Conservation (phyloP, 2,113 vertebrate genomes). For the Ictalurus furcatus region DNA sequence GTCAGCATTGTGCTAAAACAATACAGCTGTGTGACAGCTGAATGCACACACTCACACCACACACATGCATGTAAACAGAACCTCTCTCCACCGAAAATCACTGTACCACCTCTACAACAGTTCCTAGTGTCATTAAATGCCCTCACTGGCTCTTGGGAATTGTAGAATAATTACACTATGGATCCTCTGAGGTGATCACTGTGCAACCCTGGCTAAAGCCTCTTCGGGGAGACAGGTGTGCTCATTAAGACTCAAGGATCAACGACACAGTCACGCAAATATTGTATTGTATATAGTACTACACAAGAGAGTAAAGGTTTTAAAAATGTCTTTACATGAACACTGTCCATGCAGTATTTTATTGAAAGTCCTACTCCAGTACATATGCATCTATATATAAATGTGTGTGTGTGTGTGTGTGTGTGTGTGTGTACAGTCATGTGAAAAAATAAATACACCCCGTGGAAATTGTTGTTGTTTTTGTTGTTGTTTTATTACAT, state of each 20-base stretch:
- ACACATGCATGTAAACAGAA: neutral
- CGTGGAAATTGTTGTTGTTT: too few species aligned
- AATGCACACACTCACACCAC: neutral
- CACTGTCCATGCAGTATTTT: neutral
- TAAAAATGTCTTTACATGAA: neutral
- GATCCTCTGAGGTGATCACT: slow-evolving; percentile 1
- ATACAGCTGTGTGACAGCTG: slow-evolving; percentile 35
- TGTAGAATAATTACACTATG: slow-evolving; percentile 39
- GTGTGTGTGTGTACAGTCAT: too few species aligned
- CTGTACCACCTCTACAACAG: slow-evolving; percentile 20
- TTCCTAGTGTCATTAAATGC: slow-evolving; percentile 25
- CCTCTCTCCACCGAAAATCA: neutral
- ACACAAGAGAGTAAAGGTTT: neutral
- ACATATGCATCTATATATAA: neutral
- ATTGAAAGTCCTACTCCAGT: neutral
- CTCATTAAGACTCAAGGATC: slow-evolving; percentile 40
- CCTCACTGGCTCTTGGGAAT: slow-evolving; percentile 28
- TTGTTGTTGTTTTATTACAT: too few species aligned
- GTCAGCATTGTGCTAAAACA: slow-evolving; percentile 22
- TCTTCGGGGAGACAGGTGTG: slow-evolving; percentile 6
- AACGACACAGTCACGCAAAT: slow-evolving; percentile 21
- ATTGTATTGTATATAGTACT: slow-evolving; percentile 21
- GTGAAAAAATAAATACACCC: too few species aligned
- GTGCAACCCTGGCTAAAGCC: slow-evolving; percentile 9
- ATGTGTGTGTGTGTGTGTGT: too few species aligned